A percentile compares a stretch with the other conserved stretches of the same genome.
phyloP scores from a whole-genome alignment of 2,888 invertebrate species.

The Rotaria magnacalcarata region DNA sequence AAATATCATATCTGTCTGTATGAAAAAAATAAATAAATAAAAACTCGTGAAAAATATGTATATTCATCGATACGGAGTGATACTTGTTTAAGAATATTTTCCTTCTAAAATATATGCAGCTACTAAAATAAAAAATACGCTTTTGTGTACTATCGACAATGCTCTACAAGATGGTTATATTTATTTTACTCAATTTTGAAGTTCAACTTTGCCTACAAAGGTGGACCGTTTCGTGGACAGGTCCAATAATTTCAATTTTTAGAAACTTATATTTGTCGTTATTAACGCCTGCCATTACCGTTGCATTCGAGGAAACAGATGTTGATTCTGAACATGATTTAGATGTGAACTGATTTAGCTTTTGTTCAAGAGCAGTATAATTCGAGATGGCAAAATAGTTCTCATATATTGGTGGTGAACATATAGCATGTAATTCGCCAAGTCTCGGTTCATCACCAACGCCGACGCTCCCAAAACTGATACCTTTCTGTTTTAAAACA shows the following conservation, averaged over 20 bases:
- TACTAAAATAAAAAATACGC: no score
- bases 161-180: no score
- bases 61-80: no score
- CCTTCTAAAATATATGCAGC: no score
- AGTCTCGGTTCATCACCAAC: not conserved
- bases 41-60: no score
- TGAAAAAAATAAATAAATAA: no score
- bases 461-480: not conserved
- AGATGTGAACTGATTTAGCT: not conserved
- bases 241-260: not conserved
- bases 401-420: not conserved
- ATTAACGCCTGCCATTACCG: not conserved
- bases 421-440: not conserved
- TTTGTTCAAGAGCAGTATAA: not conserved
- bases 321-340: not conserved
- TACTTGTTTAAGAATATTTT: no score
- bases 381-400: not conserved
- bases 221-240: no score
- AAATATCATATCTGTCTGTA: no score
- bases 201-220: no score
- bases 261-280: conserved; percentile 33
- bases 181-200: no score
- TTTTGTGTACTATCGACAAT: no score
- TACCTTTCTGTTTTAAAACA: not conserved
- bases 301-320: not conserved